phyloP scores from a whole-genome alignment of 2,888 invertebrate genomes.

The Limnephilus lunatus region DNA sequence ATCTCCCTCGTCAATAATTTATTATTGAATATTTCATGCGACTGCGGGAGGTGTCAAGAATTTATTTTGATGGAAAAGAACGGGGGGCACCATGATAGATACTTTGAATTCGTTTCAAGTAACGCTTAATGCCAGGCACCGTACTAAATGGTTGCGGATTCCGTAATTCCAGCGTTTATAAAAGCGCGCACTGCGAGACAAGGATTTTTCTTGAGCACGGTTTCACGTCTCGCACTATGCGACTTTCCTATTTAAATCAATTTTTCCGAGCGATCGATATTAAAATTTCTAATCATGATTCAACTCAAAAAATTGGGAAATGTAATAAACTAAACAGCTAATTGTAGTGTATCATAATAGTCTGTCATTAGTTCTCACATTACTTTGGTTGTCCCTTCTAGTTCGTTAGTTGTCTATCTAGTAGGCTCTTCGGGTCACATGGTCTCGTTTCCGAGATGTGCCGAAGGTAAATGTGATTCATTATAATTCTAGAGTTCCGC shows the following conservation, averaged over 20 bases:
- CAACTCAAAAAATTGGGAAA: no score
- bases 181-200: not conserved
- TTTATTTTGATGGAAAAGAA: slow-evolving; percentile 15
- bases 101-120: not conserved
- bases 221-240: not conserved
- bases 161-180: not conserved
- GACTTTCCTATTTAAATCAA: not conserved
- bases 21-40: slow-evolving; percentile 35
- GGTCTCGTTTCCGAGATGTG: no score
- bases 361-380: no score
- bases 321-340: no score
- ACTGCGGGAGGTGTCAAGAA: slow-evolving; percentile 26
- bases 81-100: not conserved
- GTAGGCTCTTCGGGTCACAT: no score
- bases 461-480: no score
- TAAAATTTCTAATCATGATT: no score
- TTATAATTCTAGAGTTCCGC: no score
- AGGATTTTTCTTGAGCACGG: not conserved
- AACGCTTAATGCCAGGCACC: not conserved
- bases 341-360: no score
- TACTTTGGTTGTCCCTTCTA: no score
- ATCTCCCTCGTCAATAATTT: slow-evolving; percentile 38
- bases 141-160: not conserved
- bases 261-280: no score
- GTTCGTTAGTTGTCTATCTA: no score